A percentile compares a stretch with the other conserved stretches of the same genome.
These are phyloP conservation scores for Ochropleura plecta DNA, from an alignment of 2,888 invertebrate genomes.

Conservation along the genomic window DNA sequence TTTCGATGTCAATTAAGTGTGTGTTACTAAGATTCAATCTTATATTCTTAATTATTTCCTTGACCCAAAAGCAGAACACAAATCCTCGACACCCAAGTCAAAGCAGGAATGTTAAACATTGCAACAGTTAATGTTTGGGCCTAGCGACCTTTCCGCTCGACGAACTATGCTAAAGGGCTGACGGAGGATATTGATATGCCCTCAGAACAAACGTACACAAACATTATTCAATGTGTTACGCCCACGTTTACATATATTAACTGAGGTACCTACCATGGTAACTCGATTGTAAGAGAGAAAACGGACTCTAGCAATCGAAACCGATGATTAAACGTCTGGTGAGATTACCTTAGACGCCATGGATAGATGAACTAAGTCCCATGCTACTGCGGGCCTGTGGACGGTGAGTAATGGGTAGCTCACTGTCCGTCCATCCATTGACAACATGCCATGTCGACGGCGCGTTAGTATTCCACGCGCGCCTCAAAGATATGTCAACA, in stretches of 20 bases:
- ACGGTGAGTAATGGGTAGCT: too few species aligned
- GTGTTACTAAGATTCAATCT: neutral
- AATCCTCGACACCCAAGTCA: conserved; percentile 14
- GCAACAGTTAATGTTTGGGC: conserved; percentile 58
- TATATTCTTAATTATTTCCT: neutral
- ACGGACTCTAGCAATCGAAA: too few species aligned
- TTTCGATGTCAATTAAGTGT: too few species aligned
- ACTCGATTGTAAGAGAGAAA: conserved; percentile 30
- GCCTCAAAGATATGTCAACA: too few species aligned
- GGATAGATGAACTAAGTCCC: too few species aligned
- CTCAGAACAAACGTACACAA: conserved; percentile 69
- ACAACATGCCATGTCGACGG: too few species aligned
- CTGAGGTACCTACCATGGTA: conserved; percentile 26
- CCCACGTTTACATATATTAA: conserved; percentile 67
- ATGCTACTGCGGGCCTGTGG: too few species aligned
- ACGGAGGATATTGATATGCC: conserved; percentile 66
- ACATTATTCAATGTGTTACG: conserved; percentile 71
- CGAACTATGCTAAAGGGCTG: conserved; percentile 66
- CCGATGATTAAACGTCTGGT: too few species aligned
- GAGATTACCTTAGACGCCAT: too few species aligned
- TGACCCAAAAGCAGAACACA: conserved; percentile 6
- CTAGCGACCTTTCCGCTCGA: conserved; percentile 55
- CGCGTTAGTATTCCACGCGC: too few species aligned
- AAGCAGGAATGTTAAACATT: conserved; percentile 54
- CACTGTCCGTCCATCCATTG: too few species aligned